Base-by-base conservation (phyloP, 2,888 invertebrate species). In the Acronicta alni region DNA sequence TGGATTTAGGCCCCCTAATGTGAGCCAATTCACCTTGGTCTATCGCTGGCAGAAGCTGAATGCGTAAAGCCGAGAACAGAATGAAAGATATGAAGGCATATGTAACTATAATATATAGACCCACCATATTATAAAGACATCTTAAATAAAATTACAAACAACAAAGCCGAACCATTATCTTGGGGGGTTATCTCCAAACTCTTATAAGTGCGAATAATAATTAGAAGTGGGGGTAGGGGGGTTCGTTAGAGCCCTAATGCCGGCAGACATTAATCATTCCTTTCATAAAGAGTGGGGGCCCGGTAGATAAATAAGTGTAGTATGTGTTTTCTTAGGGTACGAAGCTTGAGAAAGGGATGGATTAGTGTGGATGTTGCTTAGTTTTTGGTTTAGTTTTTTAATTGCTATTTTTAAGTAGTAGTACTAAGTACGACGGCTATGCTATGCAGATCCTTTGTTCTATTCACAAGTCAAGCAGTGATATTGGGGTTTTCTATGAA, bases 281-380 rank as follows among this genome's bases (percentile, higher is more conserved):
- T 93, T 94, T 94, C 94, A 93, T 93, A 93, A 94, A 93, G 93
- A 93, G 92, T 92, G 91, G 92, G 75, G 90, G 90, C 84, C 80
- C 86, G 86, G 88, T 91, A 93, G 94, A 94, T 94, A 94, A 94
- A 94, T 94, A 94, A 94, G 91, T 93, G 92, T 93, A 93, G 90
- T 93, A 93, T 92, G 93, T 93, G 91, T 92, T 93, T 94, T 94
- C 94, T 94, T 93, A 91, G 93, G 91, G 90, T 91, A 92, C 91
- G 90, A 87, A 89, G 89, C 91, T 91, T 92, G 89, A 90, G 92
- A 82, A 85, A 66, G 65, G 49, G 82, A 1, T 48, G 41, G 75
- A 14, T 35, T 82, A 44, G 23, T 68, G 61, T 87, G 89, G 93
- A 92, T 84, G 61, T 16, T 83, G 52, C 69, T 9, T 49, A 43